Conservation (phyloP, 2,888 invertebrate species). For the Philereme vetulata region DNA sequence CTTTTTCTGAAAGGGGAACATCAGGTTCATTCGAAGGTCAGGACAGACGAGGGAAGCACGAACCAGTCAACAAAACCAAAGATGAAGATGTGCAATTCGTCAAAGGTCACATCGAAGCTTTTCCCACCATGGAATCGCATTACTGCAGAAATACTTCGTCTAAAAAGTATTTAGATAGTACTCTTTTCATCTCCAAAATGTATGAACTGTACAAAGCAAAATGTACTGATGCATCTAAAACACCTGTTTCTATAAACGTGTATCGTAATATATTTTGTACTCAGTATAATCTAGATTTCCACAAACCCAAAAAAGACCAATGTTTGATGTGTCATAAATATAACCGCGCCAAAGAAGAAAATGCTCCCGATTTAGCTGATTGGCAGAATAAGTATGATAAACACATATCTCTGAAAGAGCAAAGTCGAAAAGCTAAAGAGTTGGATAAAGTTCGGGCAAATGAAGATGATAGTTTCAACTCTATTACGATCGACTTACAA, state of each 20-base stretch:
- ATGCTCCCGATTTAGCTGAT: slow-evolving; percentile 5
- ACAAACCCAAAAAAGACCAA: slow-evolving; percentile 26
- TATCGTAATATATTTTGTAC: slow-evolving; percentile 22
- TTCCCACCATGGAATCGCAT: slow-evolving; percentile 31
- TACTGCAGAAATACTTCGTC: slow-evolving; percentile 30
- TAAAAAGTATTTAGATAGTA: slow-evolving; percentile 25
- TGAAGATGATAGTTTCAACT: slow-evolving; percentile 2
- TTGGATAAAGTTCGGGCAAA: slow-evolving; percentile 25
- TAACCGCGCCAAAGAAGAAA: slow-evolving; percentile 7
- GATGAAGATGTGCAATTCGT: slow-evolving; percentile 13
- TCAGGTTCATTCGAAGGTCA: neutral
- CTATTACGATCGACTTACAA: slow-evolving; percentile 3
- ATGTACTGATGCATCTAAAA: slow-evolving; percentile 4
- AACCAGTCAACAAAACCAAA: slow-evolving; percentile 7
- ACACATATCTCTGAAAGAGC: slow-evolving; percentile 25
- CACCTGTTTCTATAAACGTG: slow-evolving; percentile 25
- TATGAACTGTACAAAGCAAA: slow-evolving; percentile 28
- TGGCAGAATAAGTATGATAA: slow-evolving; percentile 26
- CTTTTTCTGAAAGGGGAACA: neutral
- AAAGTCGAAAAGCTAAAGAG: slow-evolving; percentile 23
- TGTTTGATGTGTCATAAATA: slow-evolving; percentile 24
- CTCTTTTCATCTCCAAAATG: slow-evolving; percentile 25
- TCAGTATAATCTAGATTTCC: slow-evolving; percentile 26
- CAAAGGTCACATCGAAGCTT: slow-evolving; percentile 24
- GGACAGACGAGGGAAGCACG: slow-evolving; percentile 2